These are phyloP conservation scores for Ascaphus truei DNA, from an alignment of 2,113 vertebrate genomes.

Conservation along the genomic window DNA sequence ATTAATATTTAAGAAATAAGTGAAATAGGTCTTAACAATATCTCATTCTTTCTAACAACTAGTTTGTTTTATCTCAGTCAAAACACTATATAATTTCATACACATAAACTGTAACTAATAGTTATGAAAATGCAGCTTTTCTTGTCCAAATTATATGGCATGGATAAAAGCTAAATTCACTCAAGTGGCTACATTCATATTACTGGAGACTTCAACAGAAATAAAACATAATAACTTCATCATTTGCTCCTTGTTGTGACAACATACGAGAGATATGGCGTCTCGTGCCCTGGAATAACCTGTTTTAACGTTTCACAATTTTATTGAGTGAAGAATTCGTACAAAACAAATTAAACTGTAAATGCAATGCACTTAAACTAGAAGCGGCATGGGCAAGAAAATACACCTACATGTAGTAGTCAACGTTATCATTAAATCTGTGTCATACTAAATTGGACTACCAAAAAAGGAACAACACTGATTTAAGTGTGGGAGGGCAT, in stretches of 20 bases:
- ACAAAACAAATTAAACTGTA: no score
- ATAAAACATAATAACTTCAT: no score
- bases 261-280: no score
- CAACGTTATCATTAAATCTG: constrained; percentile 27
- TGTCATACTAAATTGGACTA: constrained; percentile 13
- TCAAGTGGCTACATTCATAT: not conserved
- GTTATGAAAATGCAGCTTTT: constrained; percentile 20
- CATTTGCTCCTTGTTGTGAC: no score
- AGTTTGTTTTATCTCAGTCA: constrained; percentile 19
- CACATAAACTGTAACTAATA: constrained; percentile 16
- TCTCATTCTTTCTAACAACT: constrained; percentile 6
- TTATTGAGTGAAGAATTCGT: no score
- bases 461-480: constrained; percentile 3
- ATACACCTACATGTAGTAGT: not conserved
- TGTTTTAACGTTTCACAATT: not conserved
- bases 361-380: no score
- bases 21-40: constrained; percentile 18
- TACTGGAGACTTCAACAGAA: no score
- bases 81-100: constrained; percentile 27
- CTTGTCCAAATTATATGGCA: constrained; percentile 29
- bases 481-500: not conserved
- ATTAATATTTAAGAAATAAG: constrained; percentile 29
- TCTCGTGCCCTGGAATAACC: not conserved
- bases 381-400: not conserved
- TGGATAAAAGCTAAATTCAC: constrained; percentile 32